Conservation (phyloP, 64 coral and sea anemone genomes). For the Montipora sp. region DNA sequence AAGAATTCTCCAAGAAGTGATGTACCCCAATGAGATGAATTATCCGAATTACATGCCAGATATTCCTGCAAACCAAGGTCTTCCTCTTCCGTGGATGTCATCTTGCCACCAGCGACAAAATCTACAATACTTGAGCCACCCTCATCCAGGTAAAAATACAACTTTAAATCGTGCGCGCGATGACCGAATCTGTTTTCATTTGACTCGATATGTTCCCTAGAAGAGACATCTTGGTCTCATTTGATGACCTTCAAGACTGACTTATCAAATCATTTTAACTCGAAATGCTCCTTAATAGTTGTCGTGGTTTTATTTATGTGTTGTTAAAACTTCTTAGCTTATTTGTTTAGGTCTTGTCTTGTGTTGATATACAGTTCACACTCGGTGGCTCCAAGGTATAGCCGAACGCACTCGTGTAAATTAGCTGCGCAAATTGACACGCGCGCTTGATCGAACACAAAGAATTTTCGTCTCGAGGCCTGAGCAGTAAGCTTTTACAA, state of each 20-base stretch:
- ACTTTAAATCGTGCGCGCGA: background rate
- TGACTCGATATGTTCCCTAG: background rate
- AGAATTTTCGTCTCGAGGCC: background rate
- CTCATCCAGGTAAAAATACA: conserved; percentile 64
- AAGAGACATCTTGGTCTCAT: conserved; percentile 36
- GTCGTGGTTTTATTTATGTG: conserved; percentile 43
- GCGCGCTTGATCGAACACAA: background rate
- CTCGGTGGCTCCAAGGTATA: background rate
- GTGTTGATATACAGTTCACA: conserved; percentile 12
- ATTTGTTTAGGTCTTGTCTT: conserved; percentile 20
- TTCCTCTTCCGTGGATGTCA: conserved; percentile 53
- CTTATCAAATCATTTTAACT: conserved; percentile 56
- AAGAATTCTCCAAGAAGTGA: conserved; percentile 61
- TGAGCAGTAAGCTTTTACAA: background rate
- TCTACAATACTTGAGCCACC: conserved; percentile 55
- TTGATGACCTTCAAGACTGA: conserved; percentile 41
- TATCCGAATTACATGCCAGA: conserved; percentile 61
- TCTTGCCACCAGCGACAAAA: conserved; percentile 64
- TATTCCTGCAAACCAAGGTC: conserved; percentile 35
- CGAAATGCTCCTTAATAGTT: conserved; percentile 58
- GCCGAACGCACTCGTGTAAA: conserved; percentile 10
- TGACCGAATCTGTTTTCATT: conserved; percentile 44
- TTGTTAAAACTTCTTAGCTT: conserved; percentile 50
- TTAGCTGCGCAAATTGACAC: conserved; percentile 32
- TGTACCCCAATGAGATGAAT: conserved; percentile 71